These are phyloP conservation scores for Anabacerthia variegaticeps DNA, from an alignment of 2,797 vertebrate species.

Conservation along the genomic window DNA sequence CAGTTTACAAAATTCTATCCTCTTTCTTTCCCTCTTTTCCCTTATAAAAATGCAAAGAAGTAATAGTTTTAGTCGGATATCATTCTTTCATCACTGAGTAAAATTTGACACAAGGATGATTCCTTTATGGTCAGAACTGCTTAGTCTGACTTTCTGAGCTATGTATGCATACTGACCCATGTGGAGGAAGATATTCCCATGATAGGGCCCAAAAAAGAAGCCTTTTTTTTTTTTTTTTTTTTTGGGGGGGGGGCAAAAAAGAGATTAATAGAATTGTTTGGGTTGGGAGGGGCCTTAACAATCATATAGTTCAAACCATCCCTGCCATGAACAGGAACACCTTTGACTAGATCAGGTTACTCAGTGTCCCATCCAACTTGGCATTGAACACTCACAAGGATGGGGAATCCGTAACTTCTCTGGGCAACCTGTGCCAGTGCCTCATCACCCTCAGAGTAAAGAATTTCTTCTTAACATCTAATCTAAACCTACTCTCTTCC, in stretches of 20 bases:
- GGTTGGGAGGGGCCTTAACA: background rate
- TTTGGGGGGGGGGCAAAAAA: background rate
- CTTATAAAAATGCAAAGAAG: background rate
- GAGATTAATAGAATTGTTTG: background rate
- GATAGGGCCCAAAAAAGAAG: background rate
- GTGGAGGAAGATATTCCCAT: background rate
- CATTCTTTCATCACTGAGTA: background rate
- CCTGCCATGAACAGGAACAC: too few species aligned
- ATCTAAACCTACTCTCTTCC: background rate
- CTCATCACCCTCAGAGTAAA: background rate
- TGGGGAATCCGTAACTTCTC: background rate
- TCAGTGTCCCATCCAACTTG: background rate
- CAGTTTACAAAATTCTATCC: background rate
- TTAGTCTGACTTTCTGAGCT: background rate
- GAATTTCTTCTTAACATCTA: background rate
- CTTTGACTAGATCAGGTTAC: fast-evolving
- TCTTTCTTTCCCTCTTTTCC: background rate
- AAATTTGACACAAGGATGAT: background rate
- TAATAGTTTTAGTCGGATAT: background rate
- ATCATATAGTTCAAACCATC: fast-evolving
- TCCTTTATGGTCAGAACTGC: background rate
- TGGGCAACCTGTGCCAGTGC: background rate
- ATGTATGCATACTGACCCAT: fast-evolving
- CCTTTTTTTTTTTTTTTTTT: background rate
- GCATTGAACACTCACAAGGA: background rate